Evolutionary conservation across 2,888 invertebrate genomes (phyloP).

Genomic region (Hoplodrina blanda): DNA sequence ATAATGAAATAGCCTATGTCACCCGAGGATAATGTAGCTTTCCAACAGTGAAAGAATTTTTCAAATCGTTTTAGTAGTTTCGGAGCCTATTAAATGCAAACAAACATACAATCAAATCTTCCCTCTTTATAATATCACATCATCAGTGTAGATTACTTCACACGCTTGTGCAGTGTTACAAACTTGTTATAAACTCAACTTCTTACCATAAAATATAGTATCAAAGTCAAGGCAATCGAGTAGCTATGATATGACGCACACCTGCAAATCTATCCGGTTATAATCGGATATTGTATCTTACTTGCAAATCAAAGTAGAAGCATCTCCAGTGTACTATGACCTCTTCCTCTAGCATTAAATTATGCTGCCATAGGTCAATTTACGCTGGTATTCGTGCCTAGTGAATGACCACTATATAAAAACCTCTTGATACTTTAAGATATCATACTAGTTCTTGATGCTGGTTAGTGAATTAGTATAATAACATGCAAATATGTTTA

Average conservation of each 20-base stretch:
- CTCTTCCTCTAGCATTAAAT: too few species aligned
- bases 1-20: too few species aligned
- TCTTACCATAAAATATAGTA: not conserved
- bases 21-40: too few species aligned
- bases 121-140: too few species aligned
- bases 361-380: not conserved
- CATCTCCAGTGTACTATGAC: conserved; percentile 1
- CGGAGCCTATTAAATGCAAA: too few species aligned
- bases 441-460: conserved; percentile 1
- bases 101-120: too few species aligned
- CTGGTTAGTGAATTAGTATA: not conserved
- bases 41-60: too few species aligned
- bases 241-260: conserved; percentile 1
- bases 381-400: not conserved
- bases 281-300: conserved; percentile 5
- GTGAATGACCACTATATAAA: not conserved
- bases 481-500: not conserved
- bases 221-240: conserved; percentile 30
- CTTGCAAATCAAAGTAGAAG: not conserved
- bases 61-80: too few species aligned
- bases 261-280: conserved; percentile 6
- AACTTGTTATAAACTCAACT: not conserved
- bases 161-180: too few species aligned
- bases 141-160: too few species aligned
- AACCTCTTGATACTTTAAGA: not conserved